Base-by-base conservation (phyloP, 1,140 invertebrate genomes). In the Papilio glaucus region DNA sequence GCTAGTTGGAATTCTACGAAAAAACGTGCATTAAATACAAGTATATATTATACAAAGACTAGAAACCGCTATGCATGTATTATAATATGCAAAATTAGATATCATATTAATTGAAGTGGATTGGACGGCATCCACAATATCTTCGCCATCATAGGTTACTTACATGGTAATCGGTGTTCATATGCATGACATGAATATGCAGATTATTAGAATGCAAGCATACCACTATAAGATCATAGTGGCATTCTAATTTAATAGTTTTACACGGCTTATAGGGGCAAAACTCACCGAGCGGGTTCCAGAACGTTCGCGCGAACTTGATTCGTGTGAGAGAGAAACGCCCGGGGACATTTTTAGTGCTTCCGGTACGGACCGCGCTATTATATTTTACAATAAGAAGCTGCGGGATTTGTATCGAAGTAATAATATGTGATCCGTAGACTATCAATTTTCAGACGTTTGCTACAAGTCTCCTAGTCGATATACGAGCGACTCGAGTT, bases 161-260 rank as follows among this genome's bases (percentile, higher is more conserved):
- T 69, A 69, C 65, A 69, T 33, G 42, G 42, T 69, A 69, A 69
- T 69, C 42, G 26, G 38, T 69, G 65, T 69, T 69, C 65, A 49
- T 69, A 68, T 26, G 65, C 63, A 41, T 37, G 21, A 24, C 15
- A 53, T 37, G 60, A 53, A 53, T 69, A 69, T 69, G 65, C 42
- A 69, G 42, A 33, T 49, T 42, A n/a, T 37, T 49, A 69, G 42
- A 69, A 69, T 69, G 65, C 65, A 33, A 69, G 65, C 65, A 49
- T 68, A 45, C 39, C n/a, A n/a, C 63, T 45, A 68, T 68, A 42
- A 68, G 39, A 68, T 68, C 24, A 29, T 39, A 68, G 65, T 68
- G 65, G 65, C 49, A 68, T 68, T 68, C 65, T 68, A 49, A 68
- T 68, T 33, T 49, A 68, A 68, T 68, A 45, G 65, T 68, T 13